Evolutionary conservation across 2,888 invertebrate species (phyloP), one percentile per base, ranked within the genome.

Genomic region (Dugesia japonica): DNA sequence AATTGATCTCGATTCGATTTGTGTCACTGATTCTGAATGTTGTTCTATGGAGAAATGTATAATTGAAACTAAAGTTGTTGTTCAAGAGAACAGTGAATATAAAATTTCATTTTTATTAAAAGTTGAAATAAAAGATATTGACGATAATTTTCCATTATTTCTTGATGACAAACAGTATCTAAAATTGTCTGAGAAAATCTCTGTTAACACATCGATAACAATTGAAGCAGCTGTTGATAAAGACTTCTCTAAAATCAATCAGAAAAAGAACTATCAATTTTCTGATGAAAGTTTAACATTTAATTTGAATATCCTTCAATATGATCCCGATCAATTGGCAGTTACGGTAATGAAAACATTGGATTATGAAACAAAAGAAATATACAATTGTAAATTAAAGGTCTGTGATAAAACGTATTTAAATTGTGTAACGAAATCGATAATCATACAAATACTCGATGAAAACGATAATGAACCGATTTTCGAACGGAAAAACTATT

Each of bases 1-100:
- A 7, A 23, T 56, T 4, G 56, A 56, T 56, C 20, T 56, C 20
- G 56, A 56, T n/a, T 9, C 56, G 56, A 56, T 56, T 56, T 56
- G 56, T 56, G 4, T n/a, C 56, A 56, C 56, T 4, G 56, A 56
- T 56, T 56, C 56, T n/a, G 56, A 56, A 56, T 56, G 56, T 56
- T 56, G 56, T 56, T 4, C 4, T n/a, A n/a, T 9, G n/a, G 56
- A 56, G 20, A 56, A 20, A 20, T 56, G 56, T 23, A 4, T 56
- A n/a, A 56, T 56, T n/a, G 23, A 56, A 56, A 56, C 56, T 9
- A 56, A 56, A 56, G 23, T 56, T 23, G 20, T 56, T 56, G 20
- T 56, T 13, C 56, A 56, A n/a, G 56, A 56, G 23, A n/a, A 56
- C 17, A 56, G 23, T 23, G 9, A 56, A 23, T 56, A 56, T 56